Base-by-base conservation (phyloP, 1,140 invertebrate species). In the Brachionus calyciflorus region DNA sequence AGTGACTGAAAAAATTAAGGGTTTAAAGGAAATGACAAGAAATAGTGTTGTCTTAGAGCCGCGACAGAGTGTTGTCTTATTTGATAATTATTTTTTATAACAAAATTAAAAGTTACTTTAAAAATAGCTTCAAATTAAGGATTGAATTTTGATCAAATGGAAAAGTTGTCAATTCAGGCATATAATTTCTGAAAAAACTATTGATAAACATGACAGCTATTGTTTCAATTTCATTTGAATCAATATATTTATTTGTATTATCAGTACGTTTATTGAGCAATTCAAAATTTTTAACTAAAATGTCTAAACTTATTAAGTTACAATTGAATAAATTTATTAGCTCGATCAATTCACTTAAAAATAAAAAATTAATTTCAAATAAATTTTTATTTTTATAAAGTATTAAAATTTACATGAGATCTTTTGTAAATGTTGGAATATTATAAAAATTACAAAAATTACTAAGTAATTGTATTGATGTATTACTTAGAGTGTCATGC, bases 401-500 rank as follows among this genome's bases (percentile, higher is more conserved):
- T n/a, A n/a, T n/a, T n/a, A 28, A 19, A 63, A 41, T 19, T 24
- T 65, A 41, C 40, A 65, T 65, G 28, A 44, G 17, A 65, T n/a
- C 44, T 65, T 44, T 65, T 24, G 33, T 44, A 24, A 21, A 14
- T 1, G 33, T 37, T 9, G 3, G 9, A 17, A 60, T 60, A 26
- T 33, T 60, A 17, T 37, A 60, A 60, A 60, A 60, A 21, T 60
- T 30, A n/a, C 24, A 37, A 33, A 40, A 60, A 17, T 37, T 60
- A 6, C 9, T 33, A n/a, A 60, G 9, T 24, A 65, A 65, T 40
- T 44, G 19, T 44, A 65, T 19, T 0, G 14, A 28, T 2, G 19
- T 40, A 37, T 63, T 63, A 19, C 57, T 55, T n/a, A 55, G 33
- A 5, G 14, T 33, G 33, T 60, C 55, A 17, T 60, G 33, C 10